Conservation (phyloP, 2,888 invertebrate genomes). For the Penaeus monodon region DNA sequence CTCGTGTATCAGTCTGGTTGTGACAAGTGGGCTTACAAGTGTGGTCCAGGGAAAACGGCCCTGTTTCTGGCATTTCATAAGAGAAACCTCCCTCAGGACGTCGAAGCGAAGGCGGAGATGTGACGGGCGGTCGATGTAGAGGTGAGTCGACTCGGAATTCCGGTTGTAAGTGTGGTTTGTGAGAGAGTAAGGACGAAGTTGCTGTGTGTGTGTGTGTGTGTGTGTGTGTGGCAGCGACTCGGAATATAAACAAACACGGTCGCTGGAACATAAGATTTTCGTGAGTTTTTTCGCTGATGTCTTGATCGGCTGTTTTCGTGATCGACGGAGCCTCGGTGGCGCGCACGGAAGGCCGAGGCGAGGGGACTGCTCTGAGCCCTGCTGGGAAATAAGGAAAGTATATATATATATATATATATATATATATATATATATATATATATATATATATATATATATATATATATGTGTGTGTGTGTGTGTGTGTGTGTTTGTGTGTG, state of each 20-base stretch:
- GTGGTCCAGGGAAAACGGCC: background rate
- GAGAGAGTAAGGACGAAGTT: background rate
- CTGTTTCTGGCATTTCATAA: background rate
- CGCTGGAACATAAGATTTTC: background rate
- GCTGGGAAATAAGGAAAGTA: too few species aligned
- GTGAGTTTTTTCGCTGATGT: too few species aligned
- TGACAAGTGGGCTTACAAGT: conserved; percentile 46
- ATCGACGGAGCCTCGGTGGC: too few species aligned
- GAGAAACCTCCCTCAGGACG: background rate
- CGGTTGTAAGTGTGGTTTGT: background rate
- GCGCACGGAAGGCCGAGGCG: too few species aligned
- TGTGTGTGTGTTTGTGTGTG: too few species aligned
- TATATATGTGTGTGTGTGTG: too few species aligned
- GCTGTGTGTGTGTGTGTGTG: too few species aligned
- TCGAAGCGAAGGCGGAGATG: background rate
- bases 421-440: too few species aligned
- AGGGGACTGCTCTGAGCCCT: too few species aligned
- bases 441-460: too few species aligned
- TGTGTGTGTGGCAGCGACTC: background rate
- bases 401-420: too few species aligned
- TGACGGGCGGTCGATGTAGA: background rate
- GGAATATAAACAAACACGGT: conserved; percentile 14
- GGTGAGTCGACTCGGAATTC: background rate
- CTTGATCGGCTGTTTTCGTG: too few species aligned
- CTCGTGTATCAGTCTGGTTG: conserved; percentile 58